These are phyloP conservation scores for Cardiocondyla obscurior DNA, from an alignment of 1,140 invertebrate species.

Conservation along the genomic window DNA sequence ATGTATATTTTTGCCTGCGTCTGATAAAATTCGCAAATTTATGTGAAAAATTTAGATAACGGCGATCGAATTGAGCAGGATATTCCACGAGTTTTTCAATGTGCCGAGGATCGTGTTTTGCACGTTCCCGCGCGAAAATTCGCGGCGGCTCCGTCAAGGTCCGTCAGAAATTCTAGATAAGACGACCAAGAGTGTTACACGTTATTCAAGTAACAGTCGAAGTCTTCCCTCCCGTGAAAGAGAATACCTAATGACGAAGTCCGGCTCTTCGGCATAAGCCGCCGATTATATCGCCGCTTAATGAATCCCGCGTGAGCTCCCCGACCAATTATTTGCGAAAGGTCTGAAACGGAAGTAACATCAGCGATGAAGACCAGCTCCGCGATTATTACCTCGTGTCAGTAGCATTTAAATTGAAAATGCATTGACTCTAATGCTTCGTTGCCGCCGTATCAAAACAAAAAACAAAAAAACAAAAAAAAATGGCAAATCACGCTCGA, in stretches of 20 bases:
- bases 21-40: not conserved
- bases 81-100: not conserved
- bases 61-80: not conserved
- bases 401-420: not conserved
- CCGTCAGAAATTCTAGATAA: slow-evolving; percentile 5
- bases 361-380: slow-evolving; percentile 27
- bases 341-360: slow-evolving; percentile 54
- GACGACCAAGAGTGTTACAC: slow-evolving; percentile 5
- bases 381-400: not conserved
- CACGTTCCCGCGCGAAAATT: not conserved
- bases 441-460: too few species aligned
- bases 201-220: not conserved
- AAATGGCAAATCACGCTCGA: not conserved
- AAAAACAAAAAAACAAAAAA: too few species aligned
- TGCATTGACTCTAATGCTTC: not conserved
- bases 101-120: not conserved
- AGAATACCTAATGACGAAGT: not conserved
- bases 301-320: slow-evolving; percentile 62
- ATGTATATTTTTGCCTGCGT: not conserved
- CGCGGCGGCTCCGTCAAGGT: not conserved
- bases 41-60: not conserved
- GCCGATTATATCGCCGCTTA: slow-evolving; percentile 39
- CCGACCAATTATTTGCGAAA: slow-evolving; percentile 56
- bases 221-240: not conserved
- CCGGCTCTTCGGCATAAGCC: slow-evolving; percentile 9